Evolutionary conservation across 2,888 invertebrate genomes (phyloP).

Genomic region (Geotrupes spiniger): DNA sequence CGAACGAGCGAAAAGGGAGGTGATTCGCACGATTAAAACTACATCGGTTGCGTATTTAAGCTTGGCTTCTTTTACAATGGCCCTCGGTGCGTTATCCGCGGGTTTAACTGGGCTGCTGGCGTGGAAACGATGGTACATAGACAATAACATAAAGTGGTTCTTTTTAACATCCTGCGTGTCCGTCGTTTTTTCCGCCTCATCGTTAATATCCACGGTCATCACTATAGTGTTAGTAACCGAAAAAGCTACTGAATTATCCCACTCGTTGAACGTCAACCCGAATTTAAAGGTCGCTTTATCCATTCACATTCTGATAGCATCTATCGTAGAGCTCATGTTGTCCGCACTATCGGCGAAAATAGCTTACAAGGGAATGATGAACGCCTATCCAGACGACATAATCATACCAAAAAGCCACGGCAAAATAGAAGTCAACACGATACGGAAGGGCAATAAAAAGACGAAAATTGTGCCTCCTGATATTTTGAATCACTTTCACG

Average conservation of each 20-base stretch:
- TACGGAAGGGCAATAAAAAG: constrained; percentile 57
- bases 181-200: constrained; percentile 49
- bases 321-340: constrained; percentile 59
- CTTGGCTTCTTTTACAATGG: constrained; percentile 9
- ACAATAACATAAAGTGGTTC: constrained; percentile 62
- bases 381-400: constrained; percentile 57
- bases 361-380: constrained; percentile 61
- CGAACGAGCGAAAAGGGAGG: not conserved
- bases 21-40: too few species aligned
- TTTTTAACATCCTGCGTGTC: constrained; percentile 56
- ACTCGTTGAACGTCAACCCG: not conserved
- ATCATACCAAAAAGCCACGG: constrained; percentile 44
- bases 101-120: constrained; percentile 59
- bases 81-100: constrained; percentile 54
- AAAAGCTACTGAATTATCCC: constrained; percentile 3
- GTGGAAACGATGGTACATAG: constrained; percentile 65
- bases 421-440: constrained; percentile 56
- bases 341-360: constrained; percentile 60
- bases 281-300: constrained; percentile 42
- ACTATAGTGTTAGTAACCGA: constrained; percentile 12
- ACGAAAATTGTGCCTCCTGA: constrained; percentile 54
- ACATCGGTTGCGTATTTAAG: not conserved
- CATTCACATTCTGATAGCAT: constrained; percentile 60
- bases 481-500: constrained; percentile 56
- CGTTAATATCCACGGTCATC: constrained; percentile 18